A percentile compares a stretch with the other conserved stretches of the same genome.
Conservation (phyloP, 2,113 vertebrate genomes). For the Trematomus loennbergii region DNA sequence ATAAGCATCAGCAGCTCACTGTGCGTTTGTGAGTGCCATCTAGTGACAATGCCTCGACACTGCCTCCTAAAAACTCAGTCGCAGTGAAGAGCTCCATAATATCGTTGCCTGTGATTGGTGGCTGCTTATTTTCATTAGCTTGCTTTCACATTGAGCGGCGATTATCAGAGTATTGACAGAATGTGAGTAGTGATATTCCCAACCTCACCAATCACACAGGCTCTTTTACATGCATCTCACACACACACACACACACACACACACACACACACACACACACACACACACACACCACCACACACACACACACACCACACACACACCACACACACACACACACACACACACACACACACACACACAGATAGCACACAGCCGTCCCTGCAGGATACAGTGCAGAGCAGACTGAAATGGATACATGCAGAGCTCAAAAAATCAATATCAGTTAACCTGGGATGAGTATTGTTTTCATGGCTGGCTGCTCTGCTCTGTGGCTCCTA, state of each 20-base stretch:
- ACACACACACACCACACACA: background rate
- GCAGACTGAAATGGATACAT: slow-evolving; percentile 57
- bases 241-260: background rate
- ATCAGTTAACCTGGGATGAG: slow-evolving; percentile 79
- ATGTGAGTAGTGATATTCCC: slow-evolving; percentile 42
- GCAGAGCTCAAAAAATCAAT: slow-evolving; percentile 73
- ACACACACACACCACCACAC: background rate
- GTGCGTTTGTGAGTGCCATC: slow-evolving; percentile 78
- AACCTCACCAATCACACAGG: slow-evolving; percentile 23
- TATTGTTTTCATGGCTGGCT: slow-evolving; percentile 60
- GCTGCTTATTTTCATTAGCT: slow-evolving; percentile 48
- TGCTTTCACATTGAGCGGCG: slow-evolving; percentile 40
- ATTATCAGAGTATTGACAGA: slow-evolving; percentile 52
- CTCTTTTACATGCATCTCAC: slow-evolving; percentile 24
- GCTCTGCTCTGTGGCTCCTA: slow-evolving; percentile 45
- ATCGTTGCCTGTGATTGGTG: slow-evolving; percentile 38
- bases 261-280: slow-evolving; percentile 4
- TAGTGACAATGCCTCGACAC: slow-evolving; percentile 59
- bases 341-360: slow-evolving; percentile 10
- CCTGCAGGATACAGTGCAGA: slow-evolving; percentile 33
- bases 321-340: background rate
- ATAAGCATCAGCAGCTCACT: slow-evolving; percentile 61
- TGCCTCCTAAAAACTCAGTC: slow-evolving; percentile 33
- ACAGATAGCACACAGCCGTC: slow-evolving; percentile 8
- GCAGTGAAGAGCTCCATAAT: slow-evolving; percentile 37